These are phyloP conservation scores for Scotopteryx bipunctaria DNA, from an alignment of 2,888 invertebrate species.

Conservation along the genomic window DNA sequence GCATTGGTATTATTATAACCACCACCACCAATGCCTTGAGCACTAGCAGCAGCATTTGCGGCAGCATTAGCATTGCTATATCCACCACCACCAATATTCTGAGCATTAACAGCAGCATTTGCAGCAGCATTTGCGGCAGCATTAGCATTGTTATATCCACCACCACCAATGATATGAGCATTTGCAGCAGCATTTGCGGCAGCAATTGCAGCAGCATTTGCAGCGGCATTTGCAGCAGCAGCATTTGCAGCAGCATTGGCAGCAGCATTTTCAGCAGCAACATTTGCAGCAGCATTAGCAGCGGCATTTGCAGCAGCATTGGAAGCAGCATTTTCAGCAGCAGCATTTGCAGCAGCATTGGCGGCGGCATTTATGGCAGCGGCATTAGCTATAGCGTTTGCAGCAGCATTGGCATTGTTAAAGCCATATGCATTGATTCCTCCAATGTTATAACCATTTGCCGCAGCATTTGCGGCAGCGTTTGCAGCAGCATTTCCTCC, in stretches of 20 bases:
- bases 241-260: too few species aligned
- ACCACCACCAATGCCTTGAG: too few species aligned
- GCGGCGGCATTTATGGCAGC: constrained; percentile 15
- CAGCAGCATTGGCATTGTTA: constrained; percentile 12
- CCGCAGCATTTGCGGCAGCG: constrained; percentile 11
- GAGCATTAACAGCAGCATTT: too few species aligned
- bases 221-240: not conserved
- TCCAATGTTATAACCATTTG: too few species aligned
- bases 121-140: not conserved
- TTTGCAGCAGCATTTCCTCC: not conserved
- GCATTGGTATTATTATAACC: too few species aligned
- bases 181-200: not conserved
- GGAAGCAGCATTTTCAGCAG: constrained; percentile 6
- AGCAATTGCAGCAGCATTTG: constrained; percentile 4
- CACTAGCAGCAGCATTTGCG: too few species aligned
- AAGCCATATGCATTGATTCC: too few species aligned
- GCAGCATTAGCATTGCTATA: too few species aligned
- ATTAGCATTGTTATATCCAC: not conserved
- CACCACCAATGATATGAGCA: not conserved
- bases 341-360: constrained; percentile 3
- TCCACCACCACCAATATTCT: too few species aligned
- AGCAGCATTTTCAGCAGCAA: too few species aligned
- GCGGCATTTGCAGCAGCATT: constrained; percentile 9
- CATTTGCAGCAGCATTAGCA: constrained; percentile 2
- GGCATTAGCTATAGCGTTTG: constrained; percentile 12